Conservation (phyloP, 2,797 vertebrate genomes). For the Peromyscus melanophrys region DNA sequence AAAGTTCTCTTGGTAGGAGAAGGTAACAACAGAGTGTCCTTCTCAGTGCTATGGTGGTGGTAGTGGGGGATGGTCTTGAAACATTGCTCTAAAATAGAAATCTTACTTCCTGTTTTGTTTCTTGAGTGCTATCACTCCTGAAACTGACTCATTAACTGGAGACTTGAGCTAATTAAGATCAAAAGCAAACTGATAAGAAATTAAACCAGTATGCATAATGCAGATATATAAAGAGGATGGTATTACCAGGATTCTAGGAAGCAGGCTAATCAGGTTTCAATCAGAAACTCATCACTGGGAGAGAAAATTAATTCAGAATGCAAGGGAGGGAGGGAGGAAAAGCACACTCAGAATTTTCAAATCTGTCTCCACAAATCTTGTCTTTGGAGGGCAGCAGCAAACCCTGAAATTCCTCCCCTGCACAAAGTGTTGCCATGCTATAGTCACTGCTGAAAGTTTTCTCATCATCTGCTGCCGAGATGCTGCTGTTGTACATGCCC, state of each 20-base stretch:
- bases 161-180: slow-evolving; percentile 72
- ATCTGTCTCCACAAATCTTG: neutral
- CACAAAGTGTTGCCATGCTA: neutral
- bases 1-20: slow-evolving; percentile 17
- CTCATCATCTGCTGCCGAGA: neutral
- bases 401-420: neutral
- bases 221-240: slow-evolving; percentile 6
- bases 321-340: slow-evolving; percentile 36
- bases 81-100: slow-evolving; percentile 4
- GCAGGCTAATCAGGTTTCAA: slow-evolving; percentile 74
- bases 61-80: neutral
- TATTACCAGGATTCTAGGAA: slow-evolving; percentile 55
- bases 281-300: slow-evolving; percentile 76
- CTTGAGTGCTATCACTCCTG: slow-evolving; percentile 16
- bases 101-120: slow-evolving; percentile 59
- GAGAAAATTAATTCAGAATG: slow-evolving; percentile 75
- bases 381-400: slow-evolving; percentile 15
- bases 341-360: slow-evolving; percentile 44
- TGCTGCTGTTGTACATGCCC: neutral
- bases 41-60: neutral
- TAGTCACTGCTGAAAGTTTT: neutral
- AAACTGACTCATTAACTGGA: slow-evolving; percentile 67
- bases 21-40: neutral
- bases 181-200: slow-evolving; percentile 73
- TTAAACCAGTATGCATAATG: slow-evolving; percentile 73